A percentile compares a stretch with the other conserved stretches of the same genome.
phyloP scores from a whole-genome alignment of 2,888 invertebrate species.

The Amphimallon solstitiale region DNA sequence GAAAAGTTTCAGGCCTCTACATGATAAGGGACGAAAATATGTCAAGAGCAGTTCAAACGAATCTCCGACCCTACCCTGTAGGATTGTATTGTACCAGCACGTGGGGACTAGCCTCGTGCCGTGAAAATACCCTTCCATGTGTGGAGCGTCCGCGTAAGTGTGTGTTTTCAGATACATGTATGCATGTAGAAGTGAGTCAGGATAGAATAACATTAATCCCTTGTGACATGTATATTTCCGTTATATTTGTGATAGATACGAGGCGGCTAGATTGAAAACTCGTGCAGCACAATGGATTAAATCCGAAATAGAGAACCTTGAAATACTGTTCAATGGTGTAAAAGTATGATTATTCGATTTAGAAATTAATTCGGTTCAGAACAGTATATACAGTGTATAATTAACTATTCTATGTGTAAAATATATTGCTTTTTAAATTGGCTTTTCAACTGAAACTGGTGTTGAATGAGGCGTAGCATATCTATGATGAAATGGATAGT shows the following conservation, averaged over 20 bases:
- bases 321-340: too few relatives aligned
- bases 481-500: too few relatives aligned
- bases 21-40: conserved; percentile 12
- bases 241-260: background rate
- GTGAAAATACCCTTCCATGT: background rate
- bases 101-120: background rate
- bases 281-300: background rate
- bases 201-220: conserved; percentile 8
- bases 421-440: too few relatives aligned
- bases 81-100: background rate
- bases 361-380: too few relatives aligned
- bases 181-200: background rate
- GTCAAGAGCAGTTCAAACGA: conserved; percentile 10
- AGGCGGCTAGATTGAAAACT: background rate
- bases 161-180: too few relatives aligned
- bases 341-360: too few relatives aligned
- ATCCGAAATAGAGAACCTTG: too few relatives aligned
- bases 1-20: background rate
- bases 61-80: background rate
- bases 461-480: too few relatives aligned
- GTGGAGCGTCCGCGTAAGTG: background rate
- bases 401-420: too few relatives aligned
- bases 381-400: too few relatives aligned
- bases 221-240: background rate
- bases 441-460: too few relatives aligned